phyloP scores from a whole-genome alignment of 2,888 invertebrate genomes.

The Leucophora obtusa region DNA sequence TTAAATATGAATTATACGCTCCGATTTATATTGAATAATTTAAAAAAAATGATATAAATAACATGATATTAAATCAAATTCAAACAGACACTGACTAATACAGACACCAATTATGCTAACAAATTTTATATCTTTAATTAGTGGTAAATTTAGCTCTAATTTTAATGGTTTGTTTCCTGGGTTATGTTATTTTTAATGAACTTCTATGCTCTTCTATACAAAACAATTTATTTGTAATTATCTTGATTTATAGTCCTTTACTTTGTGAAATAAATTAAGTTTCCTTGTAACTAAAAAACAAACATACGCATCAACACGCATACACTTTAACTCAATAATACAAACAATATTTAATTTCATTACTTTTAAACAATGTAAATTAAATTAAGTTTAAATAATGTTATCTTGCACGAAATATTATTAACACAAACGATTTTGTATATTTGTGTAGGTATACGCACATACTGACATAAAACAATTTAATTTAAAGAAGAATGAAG shows the following conservation, averaged over 20 bases:
- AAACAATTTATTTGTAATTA: not conserved
- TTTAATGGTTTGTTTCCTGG: too few species aligned
- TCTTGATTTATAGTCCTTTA: constrained; percentile 18
- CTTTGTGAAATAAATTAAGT: constrained; percentile 12
- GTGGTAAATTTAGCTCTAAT: too few species aligned
- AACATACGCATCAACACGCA: not conserved
- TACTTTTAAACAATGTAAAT: constrained; percentile 32
- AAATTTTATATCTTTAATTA: too few species aligned
- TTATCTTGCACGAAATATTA: constrained; percentile 36
- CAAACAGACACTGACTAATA: too few species aligned
- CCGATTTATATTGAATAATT: too few species aligned
- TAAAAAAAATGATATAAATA: too few species aligned
- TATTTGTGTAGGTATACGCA: not conserved
- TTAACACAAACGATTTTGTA: not conserved
- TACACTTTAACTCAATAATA: too few species aligned
- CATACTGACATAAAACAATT: not conserved
- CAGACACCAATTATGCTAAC: too few species aligned
- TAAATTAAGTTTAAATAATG: constrained; percentile 47
- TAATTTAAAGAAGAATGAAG: not conserved
- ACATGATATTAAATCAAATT: too few species aligned
- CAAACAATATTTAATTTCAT: constrained; percentile 22
- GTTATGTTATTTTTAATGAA: too few species aligned
- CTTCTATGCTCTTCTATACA: too few species aligned
- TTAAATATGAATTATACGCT: too few species aligned
- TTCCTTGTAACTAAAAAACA: constrained; percentile 1